Evolutionary conservation across 2,888 invertebrate species (phyloP), one percentile per base, ranked within the genome.

Genomic region (Rotaria macrura): DNA sequence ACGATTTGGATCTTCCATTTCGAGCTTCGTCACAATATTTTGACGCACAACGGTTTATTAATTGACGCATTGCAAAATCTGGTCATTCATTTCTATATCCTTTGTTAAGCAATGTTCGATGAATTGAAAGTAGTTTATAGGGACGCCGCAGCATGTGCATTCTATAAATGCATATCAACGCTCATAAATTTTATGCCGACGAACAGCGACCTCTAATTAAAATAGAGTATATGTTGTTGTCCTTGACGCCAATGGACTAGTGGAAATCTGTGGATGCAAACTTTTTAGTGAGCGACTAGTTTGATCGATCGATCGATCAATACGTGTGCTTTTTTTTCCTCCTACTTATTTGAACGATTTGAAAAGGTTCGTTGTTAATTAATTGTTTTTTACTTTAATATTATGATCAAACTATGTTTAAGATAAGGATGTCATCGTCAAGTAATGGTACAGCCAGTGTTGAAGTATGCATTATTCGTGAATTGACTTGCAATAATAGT

Each of bases 381-480:
- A 29, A 12, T 65, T 34, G 1, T 29, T 65, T 65, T 29, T 17
- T 65, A 34, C 1, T 65, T 29, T 49, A 9, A 12, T 49, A 3
- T 49, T 4, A 4, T 49, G 12, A 49, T 49, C 4, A 12, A 29
- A 34, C 17, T 65, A 3, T 65, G 5, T 65, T 29, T 65, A 65
- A n/a, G 65, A 34, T 65, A 29, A 29, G 29, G 23, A 79, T 79
- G 74, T 38, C 74, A 79, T 79, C 74, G 10, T 79, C 74, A 25
- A 79, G 25, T n/a, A 79, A 79, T 79, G 74, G 38, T 9, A 79
- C 74, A 43, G 74, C 74, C 25, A 79, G 74, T 79, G 74, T 79
- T 38, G 74, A 79, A 43, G 74, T 79, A 79, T 10, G 74, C 40
- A 25, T 43, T 25, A 2, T 74, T 74, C 25, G 38, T 40, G 34